Base-by-base conservation (phyloP, 2,113 vertebrate species). In the Pluvianellus socialis region DNA sequence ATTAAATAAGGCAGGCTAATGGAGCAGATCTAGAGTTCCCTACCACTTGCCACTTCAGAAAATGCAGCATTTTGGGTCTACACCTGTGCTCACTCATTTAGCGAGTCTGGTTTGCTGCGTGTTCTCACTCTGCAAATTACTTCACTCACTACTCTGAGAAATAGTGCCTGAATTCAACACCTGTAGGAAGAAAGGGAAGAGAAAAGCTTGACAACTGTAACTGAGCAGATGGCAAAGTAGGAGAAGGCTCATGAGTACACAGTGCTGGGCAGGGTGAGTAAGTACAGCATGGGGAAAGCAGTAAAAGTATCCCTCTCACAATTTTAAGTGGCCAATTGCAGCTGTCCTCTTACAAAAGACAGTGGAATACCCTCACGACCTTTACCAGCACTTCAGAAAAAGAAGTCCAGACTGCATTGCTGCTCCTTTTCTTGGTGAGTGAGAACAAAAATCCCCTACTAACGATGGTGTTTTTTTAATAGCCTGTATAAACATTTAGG, bases 361-460 rank as follows among this genome's bases (percentile, higher is more conserved):
- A 0, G 12, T 94, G 61, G 35, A 86, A 85, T 65, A 79, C 27
- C 13, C 42, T 93, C 53, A 33, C 7, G 26, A 35, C 53, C 42
- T 94, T 68, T 88, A 86, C 68, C 86, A 81, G 84, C 42, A 94
- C n/a, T 59, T 95, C 53, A 28, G 40, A 35, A 52, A 96, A 50
- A 72, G 67, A 83, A 83, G 49, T 52, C 28, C 20, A 86, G 80
- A 80, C 45, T 74, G 40, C 62, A 77, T 85, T 63, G 66, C 59
- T 77, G 66, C 72, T 94, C 92, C 71, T 94, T 62, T 95, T 88
- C 71, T 79, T 19, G n/a, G 58, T 52, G 76, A 94, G 52, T 86
- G 71, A 92, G 90, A 92, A 77, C 55, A 83, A 89, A 91, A 96
- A 44, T 40, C 24, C 35, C 47, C 22, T 81, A 70, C 32, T 62